Evolutionary conservation across 2,113 vertebrate species (phyloP).

Genomic region (Melanocharis versteri): DNA sequence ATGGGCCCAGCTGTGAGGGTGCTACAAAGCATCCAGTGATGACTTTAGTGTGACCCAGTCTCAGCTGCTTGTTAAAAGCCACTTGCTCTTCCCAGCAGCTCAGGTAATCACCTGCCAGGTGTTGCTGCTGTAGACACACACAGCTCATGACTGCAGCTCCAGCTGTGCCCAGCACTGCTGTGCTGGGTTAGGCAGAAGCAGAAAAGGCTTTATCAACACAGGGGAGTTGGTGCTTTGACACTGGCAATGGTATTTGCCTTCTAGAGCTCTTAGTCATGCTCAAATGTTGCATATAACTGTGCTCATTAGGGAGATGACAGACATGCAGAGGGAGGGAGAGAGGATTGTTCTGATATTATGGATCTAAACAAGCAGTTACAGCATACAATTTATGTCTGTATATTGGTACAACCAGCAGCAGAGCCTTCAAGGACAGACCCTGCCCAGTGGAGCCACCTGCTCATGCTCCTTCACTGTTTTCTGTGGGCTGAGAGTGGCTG

Average conservation of each 20-base stretch:
- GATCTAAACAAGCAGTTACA: not conserved
- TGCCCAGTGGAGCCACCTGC: not conserved
- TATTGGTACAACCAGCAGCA: not conserved
- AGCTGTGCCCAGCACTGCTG: not conserved
- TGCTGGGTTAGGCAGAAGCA: not conserved
- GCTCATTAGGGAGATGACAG: not conserved
- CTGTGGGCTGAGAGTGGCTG: not conserved
- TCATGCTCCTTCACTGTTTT: not conserved
- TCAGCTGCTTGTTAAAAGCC: fast-evolving
- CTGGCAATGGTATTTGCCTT: not conserved
- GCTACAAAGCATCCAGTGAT: not conserved
- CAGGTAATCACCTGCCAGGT: not conserved
- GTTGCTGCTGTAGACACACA: not conserved
- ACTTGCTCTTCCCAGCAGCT: not conserved
- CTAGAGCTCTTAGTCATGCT: not conserved
- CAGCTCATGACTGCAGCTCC: fast-evolving
- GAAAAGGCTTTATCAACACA: not conserved
- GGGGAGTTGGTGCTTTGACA: not conserved
- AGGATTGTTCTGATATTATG: not conserved
- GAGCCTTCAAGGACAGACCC: not conserved
- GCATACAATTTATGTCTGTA: fast-evolving
- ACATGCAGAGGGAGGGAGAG: not conserved
- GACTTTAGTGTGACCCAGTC: not conserved
- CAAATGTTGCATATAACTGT: not conserved
- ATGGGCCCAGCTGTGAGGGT: not conserved